A percentile compares a stretch with the other conserved stretches of the same genome.
Evolutionary conservation across 2,113 vertebrate genomes (phyloP).

Genomic region (Phoxinus phoxinus): DNA sequence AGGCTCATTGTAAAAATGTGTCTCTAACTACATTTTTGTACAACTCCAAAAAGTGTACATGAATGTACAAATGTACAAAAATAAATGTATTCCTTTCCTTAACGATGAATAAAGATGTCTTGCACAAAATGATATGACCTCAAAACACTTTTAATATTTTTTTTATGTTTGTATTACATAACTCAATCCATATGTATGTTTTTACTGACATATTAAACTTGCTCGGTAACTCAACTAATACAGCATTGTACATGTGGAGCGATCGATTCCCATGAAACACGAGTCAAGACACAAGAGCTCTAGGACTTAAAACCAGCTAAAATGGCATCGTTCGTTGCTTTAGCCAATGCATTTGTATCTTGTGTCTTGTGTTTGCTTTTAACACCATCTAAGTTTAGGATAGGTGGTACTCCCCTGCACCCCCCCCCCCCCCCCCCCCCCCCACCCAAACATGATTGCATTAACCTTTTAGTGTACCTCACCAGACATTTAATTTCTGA

Average conservation of each 20-base stretch:
- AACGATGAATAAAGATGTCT: background rate
- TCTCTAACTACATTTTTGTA: no score
- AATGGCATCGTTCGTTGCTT: background rate
- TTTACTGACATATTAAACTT: background rate
- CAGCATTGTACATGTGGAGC: background rate
- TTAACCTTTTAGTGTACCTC: background rate
- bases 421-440: no score
- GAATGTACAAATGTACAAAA: no score
- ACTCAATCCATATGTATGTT: no score
- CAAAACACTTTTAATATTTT: background rate
- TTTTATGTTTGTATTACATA: no score
- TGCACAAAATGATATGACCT: background rate
- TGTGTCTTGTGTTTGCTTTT: no score
- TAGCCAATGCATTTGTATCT: background rate
- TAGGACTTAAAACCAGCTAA: background rate
- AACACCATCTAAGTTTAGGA: no score
- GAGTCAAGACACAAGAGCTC: background rate
- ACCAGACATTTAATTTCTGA: background rate
- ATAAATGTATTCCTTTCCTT: background rate
- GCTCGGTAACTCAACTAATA: background rate
- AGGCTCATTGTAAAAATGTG: no score
- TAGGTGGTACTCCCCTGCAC: no score
- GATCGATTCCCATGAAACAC: background rate
- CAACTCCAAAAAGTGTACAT: no score
- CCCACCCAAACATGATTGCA: no score